Conservation (phyloP, 1,140 invertebrate species). For the Lepidostoma basale region DNA sequence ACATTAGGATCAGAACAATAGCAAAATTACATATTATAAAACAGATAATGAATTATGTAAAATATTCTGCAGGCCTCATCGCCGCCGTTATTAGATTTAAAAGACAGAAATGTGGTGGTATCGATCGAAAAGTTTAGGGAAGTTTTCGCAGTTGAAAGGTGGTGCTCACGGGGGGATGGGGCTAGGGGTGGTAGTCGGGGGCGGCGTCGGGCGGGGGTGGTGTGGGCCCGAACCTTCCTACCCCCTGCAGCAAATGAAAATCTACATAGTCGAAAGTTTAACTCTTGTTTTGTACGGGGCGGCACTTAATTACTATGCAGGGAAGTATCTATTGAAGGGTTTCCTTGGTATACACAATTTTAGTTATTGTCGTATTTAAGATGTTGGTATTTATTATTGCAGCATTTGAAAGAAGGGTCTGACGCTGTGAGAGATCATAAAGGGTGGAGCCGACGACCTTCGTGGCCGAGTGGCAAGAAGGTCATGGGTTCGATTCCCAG, state of each 20-base stretch:
- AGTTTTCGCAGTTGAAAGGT: constrained; percentile 16
- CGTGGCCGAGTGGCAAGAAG: too few species aligned
- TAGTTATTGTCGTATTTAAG: too few species aligned
- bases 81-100: constrained; percentile 9
- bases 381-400: too few species aligned
- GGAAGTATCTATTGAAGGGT: constrained; percentile 23
- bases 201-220: background rate
- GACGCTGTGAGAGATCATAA: too few species aligned
- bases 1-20: too few species aligned
- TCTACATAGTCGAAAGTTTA: constrained; percentile 42
- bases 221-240: background rate
- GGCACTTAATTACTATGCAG: constrained; percentile 40
- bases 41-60: too few species aligned
- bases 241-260: constrained; percentile 41
- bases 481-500: too few species aligned
- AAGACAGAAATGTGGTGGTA: background rate
- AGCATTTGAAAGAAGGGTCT: too few species aligned
- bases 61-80: too few species aligned
- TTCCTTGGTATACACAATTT: too few species aligned
- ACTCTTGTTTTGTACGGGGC: constrained; percentile 36
- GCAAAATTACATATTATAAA: too few species aligned
- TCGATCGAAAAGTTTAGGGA: constrained; percentile 9
- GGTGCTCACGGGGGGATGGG: background rate
- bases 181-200: background rate
- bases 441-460: too few species aligned